Conservation (phyloP, 2,888 invertebrate genomes). For the Choreutis nemorana region DNA sequence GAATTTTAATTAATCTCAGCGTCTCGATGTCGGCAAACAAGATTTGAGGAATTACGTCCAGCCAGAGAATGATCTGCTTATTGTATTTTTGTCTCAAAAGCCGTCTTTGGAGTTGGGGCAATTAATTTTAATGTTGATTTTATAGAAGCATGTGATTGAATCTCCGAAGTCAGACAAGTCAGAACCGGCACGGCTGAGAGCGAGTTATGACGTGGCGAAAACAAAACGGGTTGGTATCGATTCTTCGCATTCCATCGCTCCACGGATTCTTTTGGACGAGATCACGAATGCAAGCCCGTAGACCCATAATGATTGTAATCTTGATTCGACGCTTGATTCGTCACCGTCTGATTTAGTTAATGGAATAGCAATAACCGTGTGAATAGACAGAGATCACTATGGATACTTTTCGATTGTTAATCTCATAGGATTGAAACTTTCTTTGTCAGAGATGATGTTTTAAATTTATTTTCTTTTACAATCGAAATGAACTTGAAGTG, state of each 20-base stretch:
- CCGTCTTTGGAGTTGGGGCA: too few species aligned
- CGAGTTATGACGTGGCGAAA: conserved; percentile 63
- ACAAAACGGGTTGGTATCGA: conserved; percentile 59
- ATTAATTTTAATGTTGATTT: conserved; percentile 1
- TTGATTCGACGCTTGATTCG: conserved; percentile 59
- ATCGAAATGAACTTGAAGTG: too few species aligned
- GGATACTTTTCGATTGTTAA: too few species aligned
- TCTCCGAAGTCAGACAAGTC: conserved; percentile 4
- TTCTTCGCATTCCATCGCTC: conserved; percentile 58
- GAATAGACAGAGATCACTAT: conserved; percentile 37
- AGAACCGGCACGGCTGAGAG: conserved; percentile 16
- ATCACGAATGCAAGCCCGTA: conserved; percentile 52
- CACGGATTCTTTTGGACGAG: conserved; percentile 43
- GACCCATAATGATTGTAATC: conserved; percentile 58
- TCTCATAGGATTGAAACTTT: too few species aligned
- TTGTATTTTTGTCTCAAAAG: too few species aligned
- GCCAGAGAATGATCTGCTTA: too few species aligned
- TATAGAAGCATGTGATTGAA: conserved; percentile 4
- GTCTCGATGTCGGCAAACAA: too few species aligned
- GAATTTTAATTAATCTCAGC: too few species aligned
- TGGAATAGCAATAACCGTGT: conserved; percentile 59
- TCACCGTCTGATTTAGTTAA: conserved; percentile 62
- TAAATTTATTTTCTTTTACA: too few species aligned
- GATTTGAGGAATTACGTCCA: too few species aligned
- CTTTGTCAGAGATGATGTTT: too few species aligned